Base-by-base conservation (phyloP, 2,888 invertebrate species). In the Elgonia sp. region DNA sequence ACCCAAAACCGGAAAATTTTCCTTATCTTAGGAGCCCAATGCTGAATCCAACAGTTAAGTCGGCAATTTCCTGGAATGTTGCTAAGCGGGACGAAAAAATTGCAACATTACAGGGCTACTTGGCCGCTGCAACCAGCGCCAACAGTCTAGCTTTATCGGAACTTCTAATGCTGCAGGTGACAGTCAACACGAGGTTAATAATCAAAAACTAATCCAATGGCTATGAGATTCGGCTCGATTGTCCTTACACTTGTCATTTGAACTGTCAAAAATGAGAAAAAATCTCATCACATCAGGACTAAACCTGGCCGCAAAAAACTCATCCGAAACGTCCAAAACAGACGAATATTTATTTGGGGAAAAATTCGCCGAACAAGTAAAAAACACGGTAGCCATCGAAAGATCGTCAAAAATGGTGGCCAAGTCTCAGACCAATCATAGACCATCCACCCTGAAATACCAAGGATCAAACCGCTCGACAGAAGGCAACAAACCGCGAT, bases 1-100 rank as follows among this genome's bases (percentile, higher is more conserved):
- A 72, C 21, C 72, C 72, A 18, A 57, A 55, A 39, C 50, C 72
- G 2, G 72, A 37, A 55, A 72, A 72, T 18, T 72, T 55, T 16
- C n/a, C 37, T 37, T 5, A 39, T 0, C 10, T 72, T 6, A 3
- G 9, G 14, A 37, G 55, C 39, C 72, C 72, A 37, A 37, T 18
- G 2, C 18, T 72, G 16, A 72, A 72, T 12, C 12, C 72, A n/a
- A 55, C 55, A 18, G 20, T 72, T 4, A 72, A 39, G 21, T 55
- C 72, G 6, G 72, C 21, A 40, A 39, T 57, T 18, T 40, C 72
- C 1, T 20, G 18, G 14, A 12, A 0, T 4, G 39, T 39, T 8
- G 42, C 9, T n/a, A 72, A 72, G 20, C 55, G 29, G 55, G 72
- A 72, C 18, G 16, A 20, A 53, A 10, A 20, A 16, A 9, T 8